Base-by-base conservation (phyloP, 2,797 vertebrate species). In the Ambastaia sidthimunki region DNA sequence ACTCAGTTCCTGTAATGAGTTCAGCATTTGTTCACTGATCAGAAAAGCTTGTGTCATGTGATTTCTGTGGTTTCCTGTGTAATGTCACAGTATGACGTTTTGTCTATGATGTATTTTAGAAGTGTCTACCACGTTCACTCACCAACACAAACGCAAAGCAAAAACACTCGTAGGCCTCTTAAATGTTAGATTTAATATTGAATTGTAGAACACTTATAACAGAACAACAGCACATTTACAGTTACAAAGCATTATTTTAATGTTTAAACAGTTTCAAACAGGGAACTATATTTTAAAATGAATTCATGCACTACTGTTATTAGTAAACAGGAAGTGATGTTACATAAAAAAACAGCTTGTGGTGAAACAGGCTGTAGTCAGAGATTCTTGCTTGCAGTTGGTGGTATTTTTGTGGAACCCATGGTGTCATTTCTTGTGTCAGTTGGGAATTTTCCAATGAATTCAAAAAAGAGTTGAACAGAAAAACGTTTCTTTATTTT, bases 1-100 rank as follows among this genome's bases (percentile, higher is more conserved):
- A 3, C 3, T 55, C 10, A 13, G 7, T 13, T 50, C 12, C 34
- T 65, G 7, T 34, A 19, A 7, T 50, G 50, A 2, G 1, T 37
- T n/a, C 1, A 0, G 13, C 0, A 1, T 63, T 13, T 23, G 6
- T 44, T 4, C 7, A 7, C 0, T 16, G 7, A 9, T 71, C 10
- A 13, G 2, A 52, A 31, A 65, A 5, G 3, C 52, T n/a, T 52
- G 0, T 21, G 0, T 71, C 10, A 34, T 59, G 34, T 52, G 18
- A 52, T 44, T 1, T 21, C 13, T 73, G 74, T 82, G 76, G 78
- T 71, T 83, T 80, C 37, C 57, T 82, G 52, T 71, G 18, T 18
- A 44, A 55, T 0, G 16, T 60, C 9, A 66, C 63, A 4, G n/a
- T 18, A 19, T 11, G 34, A 41, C 7, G 37, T 41, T 41, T 41